Percentiles rank a stretch among this genome's conserved stretches.
Conservation (phyloP, 2,888 invertebrate species). For the Chouioia cunea region DNA sequence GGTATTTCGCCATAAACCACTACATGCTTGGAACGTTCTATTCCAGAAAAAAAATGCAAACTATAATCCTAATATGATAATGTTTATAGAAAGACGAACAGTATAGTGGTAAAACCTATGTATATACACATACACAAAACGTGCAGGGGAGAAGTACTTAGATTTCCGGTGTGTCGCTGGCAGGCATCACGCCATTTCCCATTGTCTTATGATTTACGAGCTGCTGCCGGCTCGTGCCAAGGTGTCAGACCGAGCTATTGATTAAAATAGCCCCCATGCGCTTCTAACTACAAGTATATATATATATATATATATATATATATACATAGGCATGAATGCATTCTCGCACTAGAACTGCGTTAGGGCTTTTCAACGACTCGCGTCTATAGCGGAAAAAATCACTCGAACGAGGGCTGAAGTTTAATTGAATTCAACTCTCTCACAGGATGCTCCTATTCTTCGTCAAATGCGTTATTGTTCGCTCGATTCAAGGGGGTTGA, state of each 20-base stretch:
- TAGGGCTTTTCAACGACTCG: slow-evolving; percentile 23
- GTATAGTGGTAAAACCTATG: too few species aligned
- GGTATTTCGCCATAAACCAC: too few species aligned
- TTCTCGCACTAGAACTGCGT: too few species aligned
- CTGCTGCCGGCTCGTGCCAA: slow-evolving; percentile 38
- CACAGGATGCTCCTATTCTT: slow-evolving; percentile 27
- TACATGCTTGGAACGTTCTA: too few species aligned
- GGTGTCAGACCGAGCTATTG: slow-evolving; percentile 56
- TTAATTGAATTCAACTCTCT: slow-evolving; percentile 39
- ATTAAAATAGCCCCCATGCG: slow-evolving; percentile 56
- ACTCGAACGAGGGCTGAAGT: slow-evolving; percentile 14
- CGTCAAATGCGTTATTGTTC: slow-evolving; percentile 27
- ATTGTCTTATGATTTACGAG: slow-evolving; percentile 65
- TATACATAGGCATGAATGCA: too few species aligned
- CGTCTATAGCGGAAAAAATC: background rate
- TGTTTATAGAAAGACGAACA: too few species aligned
- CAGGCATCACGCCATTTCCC: slow-evolving; percentile 54
- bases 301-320: too few species aligned
- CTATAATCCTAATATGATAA: too few species aligned
- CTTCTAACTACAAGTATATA: too few species aligned
- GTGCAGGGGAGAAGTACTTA: slow-evolving; percentile 55
- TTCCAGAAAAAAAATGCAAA: too few species aligned
- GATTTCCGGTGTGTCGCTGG: slow-evolving; percentile 56
- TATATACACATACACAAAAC: too few species aligned
- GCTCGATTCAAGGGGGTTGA: slow-evolving; percentile 20